These are phyloP conservation scores for Prunella strophiata DNA, from an alignment of 2,797 vertebrate species.

Conservation along the genomic window DNA sequence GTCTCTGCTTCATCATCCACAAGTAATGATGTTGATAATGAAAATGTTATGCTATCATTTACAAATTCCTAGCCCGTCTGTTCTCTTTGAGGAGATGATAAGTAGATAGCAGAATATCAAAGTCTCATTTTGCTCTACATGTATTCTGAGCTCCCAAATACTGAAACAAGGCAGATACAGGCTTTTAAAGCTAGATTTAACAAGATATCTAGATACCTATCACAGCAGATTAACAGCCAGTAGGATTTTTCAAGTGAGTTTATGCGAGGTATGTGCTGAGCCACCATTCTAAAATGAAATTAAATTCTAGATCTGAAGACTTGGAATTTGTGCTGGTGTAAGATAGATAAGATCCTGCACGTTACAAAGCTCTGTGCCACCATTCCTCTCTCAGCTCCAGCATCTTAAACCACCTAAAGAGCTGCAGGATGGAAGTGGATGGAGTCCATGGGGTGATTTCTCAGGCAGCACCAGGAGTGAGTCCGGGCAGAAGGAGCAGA, in stretches of 20 bases:
- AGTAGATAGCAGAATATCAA: not conserved
- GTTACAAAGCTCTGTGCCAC: not conserved
- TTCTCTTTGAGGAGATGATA: not conserved
- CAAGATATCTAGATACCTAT: not conserved
- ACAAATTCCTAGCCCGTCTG: not conserved
- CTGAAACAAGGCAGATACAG: not conserved
- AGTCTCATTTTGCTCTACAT: not conserved
- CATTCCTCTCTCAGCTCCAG: not conserved
- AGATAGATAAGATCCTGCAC: not conserved
- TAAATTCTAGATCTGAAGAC: not conserved
- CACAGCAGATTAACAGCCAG: not conserved
- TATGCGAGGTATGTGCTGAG: not conserved
- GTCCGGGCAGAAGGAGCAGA: not conserved
- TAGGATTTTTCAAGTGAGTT: not conserved
- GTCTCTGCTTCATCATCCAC: conserved; percentile 37
- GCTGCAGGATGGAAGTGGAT: not conserved
- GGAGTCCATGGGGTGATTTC: not conserved
- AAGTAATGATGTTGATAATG: conserved; percentile 55
- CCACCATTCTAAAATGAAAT: not conserved
- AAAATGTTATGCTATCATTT: conserved; percentile 48
- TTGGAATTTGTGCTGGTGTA: not conserved
- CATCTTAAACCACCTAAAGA: not conserved
- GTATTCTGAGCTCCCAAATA: not conserved
- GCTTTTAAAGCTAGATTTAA: conserved; percentile 1
- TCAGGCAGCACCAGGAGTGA: not conserved